Evolutionary conservation across 1,140 invertebrate genomes (phyloP), one percentile per base, ranked within the genome.

Genomic region (Neelides sp.): DNA sequence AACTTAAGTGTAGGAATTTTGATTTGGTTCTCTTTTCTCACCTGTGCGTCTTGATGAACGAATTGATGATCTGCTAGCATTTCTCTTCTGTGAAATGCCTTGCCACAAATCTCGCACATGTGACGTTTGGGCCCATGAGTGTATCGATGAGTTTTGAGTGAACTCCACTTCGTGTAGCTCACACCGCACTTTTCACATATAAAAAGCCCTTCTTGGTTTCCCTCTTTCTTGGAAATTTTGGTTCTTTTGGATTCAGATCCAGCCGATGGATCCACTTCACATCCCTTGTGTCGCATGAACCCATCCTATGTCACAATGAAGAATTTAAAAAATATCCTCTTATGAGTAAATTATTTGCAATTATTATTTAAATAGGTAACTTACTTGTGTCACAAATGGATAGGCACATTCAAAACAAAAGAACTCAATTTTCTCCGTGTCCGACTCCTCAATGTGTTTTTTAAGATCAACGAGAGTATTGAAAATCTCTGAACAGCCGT

Each of bases 1-100:
- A 7, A 48, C 12, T 19, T n/a, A n/a, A n/a, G n/a, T n/a, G n/a
- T n/a, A n/a, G n/a, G n/a, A n/a, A n/a, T n/a, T n/a, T n/a, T 12
- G 32, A 26, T 22, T 22, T 15, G 17, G 34, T 24, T 26, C n/a
- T n/a, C n/a, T n/a, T n/a, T 5, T 47, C 46, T 37, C 47, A 67
- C 62, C 62, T 62, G 66, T 51, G 48, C 65, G 62, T 57, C 66
- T 56, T 61, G 52, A 58, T 75, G 73, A 4, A 71, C 68, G 19
- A 63, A 53, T 50, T 60, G 54, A 57, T 75, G 73, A 36, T 69
- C 65, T 35, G 67, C 64, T 4, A 73, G 59, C 28, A 71, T 65
- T 39, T 68, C 66, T 23, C 66, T 65, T 28, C 70, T 64, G 61
- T 73, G 71, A 57, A 75, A 75, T 26, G 57, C 58, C 53, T 72